phyloP scores from a whole-genome alignment of 2,888 invertebrate species.

The Stramonita haemastoma region DNA sequence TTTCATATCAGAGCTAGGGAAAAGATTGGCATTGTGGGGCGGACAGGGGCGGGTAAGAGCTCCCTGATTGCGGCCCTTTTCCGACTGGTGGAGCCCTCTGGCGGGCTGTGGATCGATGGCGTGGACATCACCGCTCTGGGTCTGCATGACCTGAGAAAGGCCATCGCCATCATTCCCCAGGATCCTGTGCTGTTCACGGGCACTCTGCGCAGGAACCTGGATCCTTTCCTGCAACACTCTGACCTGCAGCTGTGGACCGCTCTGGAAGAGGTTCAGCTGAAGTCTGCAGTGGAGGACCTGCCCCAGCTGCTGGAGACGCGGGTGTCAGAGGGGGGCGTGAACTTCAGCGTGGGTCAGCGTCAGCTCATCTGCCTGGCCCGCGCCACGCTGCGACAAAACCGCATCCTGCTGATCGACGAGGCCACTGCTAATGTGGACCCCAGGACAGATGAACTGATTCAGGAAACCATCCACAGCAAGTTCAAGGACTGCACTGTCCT shows the following conservation, averaged over 20 bases:
- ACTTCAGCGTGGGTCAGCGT: conserved; percentile 70
- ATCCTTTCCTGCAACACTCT: conserved; percentile 71
- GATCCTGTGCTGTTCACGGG: conserved; percentile 76
- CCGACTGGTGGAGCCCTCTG: conserved; percentile 85
- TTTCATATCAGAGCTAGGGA: conserved; percentile 77
- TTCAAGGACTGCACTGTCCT: conserved; percentile 91
- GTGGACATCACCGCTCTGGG: conserved; percentile 82
- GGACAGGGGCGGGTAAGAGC: conserved; percentile 80
- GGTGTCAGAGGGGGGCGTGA: conserved; percentile 44
- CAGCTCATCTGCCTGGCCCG: conserved; percentile 68
- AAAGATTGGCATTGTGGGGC: conserved; percentile 83
- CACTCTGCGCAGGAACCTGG: conserved; percentile 73
- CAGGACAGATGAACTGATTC: conserved; percentile 89
- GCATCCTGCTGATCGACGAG: conserved; percentile 76
- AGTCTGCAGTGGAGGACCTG: conserved; percentile 66
- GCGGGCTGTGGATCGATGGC: conserved; percentile 88
- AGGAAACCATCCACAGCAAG: conserved; percentile 87
- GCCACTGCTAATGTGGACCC: conserved; percentile 77
- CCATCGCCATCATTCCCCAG: conserved; percentile 94
- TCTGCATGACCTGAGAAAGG: conserved; percentile 86
- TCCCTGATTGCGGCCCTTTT: conserved; percentile 87
- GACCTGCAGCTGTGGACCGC: conserved; percentile 73
- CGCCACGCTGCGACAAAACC: conserved; percentile 72
- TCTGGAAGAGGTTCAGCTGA: conserved; percentile 73
- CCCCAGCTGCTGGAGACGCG: neutral